Evolutionary conservation across 2,888 invertebrate genomes (phyloP).

Genomic region (Conomelus anceps): DNA sequence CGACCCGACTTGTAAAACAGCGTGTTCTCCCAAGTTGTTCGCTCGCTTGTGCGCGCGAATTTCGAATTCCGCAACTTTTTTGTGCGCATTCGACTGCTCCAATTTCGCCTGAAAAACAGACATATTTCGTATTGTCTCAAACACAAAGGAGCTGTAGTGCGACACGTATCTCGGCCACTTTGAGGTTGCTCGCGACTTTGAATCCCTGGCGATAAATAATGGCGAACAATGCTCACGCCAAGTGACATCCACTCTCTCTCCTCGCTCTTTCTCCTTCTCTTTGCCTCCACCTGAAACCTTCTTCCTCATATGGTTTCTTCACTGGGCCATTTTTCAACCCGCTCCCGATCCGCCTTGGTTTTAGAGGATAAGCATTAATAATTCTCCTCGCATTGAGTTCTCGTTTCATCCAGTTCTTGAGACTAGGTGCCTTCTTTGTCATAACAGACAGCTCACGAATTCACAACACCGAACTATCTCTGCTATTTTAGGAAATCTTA

Average conservation of each 20-base stretch:
- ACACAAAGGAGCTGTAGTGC: background rate
- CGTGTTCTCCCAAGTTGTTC: background rate
- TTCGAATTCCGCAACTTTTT: background rate
- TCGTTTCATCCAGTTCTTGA: background rate
- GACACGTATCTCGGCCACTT: background rate
- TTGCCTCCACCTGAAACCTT: constrained; percentile 11
- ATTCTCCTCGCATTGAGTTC: background rate
- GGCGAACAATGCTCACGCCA: background rate
- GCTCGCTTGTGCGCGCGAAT: no score
- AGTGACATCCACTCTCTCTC: background rate
- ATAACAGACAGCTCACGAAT: constrained; percentile 12
- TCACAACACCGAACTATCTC: background rate
- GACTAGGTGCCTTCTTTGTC: background rate
- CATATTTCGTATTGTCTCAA: background rate
- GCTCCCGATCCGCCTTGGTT: background rate
- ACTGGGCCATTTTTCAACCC: background rate
- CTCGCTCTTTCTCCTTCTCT: constrained; percentile 21
- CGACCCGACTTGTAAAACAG: background rate
- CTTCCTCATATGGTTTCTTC: background rate
- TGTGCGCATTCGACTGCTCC: background rate
- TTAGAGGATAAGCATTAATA: background rate
- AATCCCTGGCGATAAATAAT: background rate
- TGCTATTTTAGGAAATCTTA: background rate
- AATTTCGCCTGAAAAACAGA: background rate
- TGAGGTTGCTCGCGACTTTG: background rate